Conservation (phyloP, 2,888 invertebrate genomes). For the Tetragnatha montana region DNA sequence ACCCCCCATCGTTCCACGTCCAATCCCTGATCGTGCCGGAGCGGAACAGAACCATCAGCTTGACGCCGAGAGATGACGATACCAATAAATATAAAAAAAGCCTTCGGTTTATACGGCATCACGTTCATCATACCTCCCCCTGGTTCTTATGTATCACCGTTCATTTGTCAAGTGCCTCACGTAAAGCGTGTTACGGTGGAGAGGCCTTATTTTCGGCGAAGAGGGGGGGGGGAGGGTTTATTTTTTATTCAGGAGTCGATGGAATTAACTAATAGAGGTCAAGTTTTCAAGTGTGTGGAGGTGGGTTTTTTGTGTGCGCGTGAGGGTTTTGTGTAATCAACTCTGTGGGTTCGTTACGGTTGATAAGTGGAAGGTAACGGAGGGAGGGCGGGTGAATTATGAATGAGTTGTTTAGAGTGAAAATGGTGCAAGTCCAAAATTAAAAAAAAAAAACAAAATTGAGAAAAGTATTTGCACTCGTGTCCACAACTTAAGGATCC, state of each 20-base stretch:
- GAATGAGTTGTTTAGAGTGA: background rate
- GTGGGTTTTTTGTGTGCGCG: constrained; percentile 12
- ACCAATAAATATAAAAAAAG: constrained; percentile 17
- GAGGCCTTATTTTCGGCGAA: constrained; percentile 19
- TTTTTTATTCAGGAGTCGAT: constrained; percentile 49
- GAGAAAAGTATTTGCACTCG: too few species aligned
- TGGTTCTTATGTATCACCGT: constrained; percentile 45
- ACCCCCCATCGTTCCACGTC: background rate
- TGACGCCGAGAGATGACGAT: constrained; percentile 28
- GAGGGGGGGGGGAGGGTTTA: background rate
- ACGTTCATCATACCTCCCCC: constrained; percentile 43
- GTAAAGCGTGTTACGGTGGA: constrained; percentile 40
- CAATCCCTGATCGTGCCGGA: constrained; percentile 26
- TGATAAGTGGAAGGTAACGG: background rate
- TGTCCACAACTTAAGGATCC: too few species aligned
- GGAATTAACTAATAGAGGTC: constrained; percentile 66
- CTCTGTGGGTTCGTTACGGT: background rate
- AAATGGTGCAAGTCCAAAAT: too few species aligned
- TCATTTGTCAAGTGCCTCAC: constrained; percentile 67
- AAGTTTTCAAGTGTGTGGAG: constrained; percentile 45
- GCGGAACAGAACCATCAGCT: constrained; percentile 49
- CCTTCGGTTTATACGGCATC: constrained; percentile 30
- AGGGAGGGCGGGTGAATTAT: background rate
- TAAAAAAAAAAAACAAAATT: too few species aligned
- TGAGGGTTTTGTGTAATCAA: constrained; percentile 36